Conservation (phyloP, 2,888 invertebrate genomes). For the Agrotis ipsilon region DNA sequence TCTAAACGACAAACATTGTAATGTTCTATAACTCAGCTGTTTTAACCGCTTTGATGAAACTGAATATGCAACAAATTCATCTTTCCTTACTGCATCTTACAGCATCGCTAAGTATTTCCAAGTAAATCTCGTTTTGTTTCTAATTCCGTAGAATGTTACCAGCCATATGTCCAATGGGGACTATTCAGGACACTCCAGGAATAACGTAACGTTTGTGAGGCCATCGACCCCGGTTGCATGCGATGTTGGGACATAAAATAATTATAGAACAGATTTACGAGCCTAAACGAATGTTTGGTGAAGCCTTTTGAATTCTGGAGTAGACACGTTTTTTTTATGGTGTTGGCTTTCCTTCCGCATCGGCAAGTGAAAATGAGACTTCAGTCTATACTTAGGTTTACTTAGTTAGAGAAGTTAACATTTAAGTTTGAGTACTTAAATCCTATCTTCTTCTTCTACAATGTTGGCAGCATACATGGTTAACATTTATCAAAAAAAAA, state of each 20-base stretch:
- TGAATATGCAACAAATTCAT: not conserved
- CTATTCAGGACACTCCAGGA: conserved; percentile 72
- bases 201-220: conserved; percentile 75
- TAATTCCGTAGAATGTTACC: conserved; percentile 41
- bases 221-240: conserved; percentile 78
- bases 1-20: no score
- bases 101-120: not conserved
- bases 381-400: not conserved
- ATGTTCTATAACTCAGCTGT: not conserved
- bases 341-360: conserved; percentile 16
- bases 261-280: conserved; percentile 75
- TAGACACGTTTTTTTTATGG: conserved; percentile 9
- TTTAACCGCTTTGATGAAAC: no score
- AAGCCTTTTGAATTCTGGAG: conserved; percentile 33
- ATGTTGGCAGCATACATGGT: no score
- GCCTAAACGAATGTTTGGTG: conserved; percentile 29
- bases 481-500: no score
- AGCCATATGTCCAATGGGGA: conserved; percentile 51
- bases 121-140: conserved; percentile 36
- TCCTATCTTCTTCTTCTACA: no score
- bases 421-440: no score
- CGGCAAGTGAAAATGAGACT: no score
- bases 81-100: conserved; percentile 7
- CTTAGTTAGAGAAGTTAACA: no score
- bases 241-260: conserved; percentile 75